Percentiles rank a stretch among this genome's conserved stretches.
Conservation (phyloP, 1,140 invertebrate species). For the Archegozetes longisetosus region DNA sequence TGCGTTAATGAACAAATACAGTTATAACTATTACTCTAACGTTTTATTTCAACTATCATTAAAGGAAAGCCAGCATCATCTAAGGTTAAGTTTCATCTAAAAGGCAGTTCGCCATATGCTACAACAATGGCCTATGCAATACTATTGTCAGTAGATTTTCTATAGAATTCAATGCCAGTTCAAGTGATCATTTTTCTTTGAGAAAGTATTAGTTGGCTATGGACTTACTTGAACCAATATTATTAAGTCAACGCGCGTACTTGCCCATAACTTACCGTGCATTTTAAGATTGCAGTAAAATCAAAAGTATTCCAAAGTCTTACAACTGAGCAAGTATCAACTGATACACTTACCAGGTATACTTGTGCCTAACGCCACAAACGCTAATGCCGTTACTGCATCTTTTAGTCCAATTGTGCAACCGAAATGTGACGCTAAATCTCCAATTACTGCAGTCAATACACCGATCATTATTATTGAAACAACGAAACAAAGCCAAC, state of each 20-base stretch:
- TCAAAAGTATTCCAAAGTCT: not conserved
- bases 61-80: too few relatives aligned
- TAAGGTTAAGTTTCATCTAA: too few relatives aligned
- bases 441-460: conserved; percentile 87
- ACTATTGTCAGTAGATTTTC: too few relatives aligned
- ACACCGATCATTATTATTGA: conserved; percentile 86
- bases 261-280: not conserved
- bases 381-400: conserved; percentile 85
- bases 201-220: too few relatives aligned
- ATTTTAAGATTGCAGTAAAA: not conserved
- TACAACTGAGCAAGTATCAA: too few relatives aligned
- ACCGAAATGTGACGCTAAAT: conserved; percentile 88
- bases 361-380: conserved; percentile 89
- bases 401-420: conserved; percentile 93
- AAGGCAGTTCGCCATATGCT: too few relatives aligned
- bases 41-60: too few relatives aligned
- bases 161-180: too few relatives aligned
- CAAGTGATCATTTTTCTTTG: too few relatives aligned
- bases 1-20: not conserved
- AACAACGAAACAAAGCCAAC: conserved; percentile 82
- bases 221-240: too few relatives aligned
- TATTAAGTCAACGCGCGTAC: too few relatives aligned
- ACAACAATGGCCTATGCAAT: too few relatives aligned
- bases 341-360: conserved; percentile 80
- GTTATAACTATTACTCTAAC: not conserved